Percentiles rank a stretch among this genome's conserved stretches.
phyloP scores from a whole-genome alignment of 2,113 vertebrate genomes.

The Pomatorhinus ruficollis region DNA sequence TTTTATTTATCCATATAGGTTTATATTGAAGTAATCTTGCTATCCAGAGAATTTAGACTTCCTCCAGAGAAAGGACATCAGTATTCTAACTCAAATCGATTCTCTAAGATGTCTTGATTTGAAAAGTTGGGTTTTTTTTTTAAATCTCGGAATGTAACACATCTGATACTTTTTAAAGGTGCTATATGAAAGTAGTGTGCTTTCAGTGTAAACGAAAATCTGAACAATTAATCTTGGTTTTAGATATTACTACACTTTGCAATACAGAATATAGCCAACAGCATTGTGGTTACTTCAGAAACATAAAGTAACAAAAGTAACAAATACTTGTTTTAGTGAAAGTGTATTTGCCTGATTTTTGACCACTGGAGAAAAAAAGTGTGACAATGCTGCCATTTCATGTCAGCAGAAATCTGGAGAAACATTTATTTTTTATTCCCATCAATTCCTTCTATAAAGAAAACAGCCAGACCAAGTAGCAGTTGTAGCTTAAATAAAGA shows the following conservation, averaged over 20 bases:
- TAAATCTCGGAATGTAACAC: background rate
- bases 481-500: background rate
- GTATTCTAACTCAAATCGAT: background rate
- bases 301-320: background rate
- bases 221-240: background rate
- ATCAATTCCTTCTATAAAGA: background rate
- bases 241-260: background rate
- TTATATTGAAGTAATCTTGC: background rate
- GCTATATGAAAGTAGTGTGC: background rate
- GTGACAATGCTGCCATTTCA: background rate
- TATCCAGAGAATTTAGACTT: background rate
- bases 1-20: background rate
- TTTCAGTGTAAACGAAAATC: background rate
- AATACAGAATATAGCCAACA: background rate
- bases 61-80: background rate
- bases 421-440: background rate
- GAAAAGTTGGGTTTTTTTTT: background rate
- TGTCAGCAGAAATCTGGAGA: background rate
- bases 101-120: background rate
- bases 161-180: background rate
- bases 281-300: background rate
- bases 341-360: background rate
- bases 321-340: background rate
- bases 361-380: background rate
- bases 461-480: background rate